Evolutionary conservation across 2,113 vertebrate genomes (phyloP), one percentile per base, ranked within the genome.

Genomic region (Pipra filicauda): DNA sequence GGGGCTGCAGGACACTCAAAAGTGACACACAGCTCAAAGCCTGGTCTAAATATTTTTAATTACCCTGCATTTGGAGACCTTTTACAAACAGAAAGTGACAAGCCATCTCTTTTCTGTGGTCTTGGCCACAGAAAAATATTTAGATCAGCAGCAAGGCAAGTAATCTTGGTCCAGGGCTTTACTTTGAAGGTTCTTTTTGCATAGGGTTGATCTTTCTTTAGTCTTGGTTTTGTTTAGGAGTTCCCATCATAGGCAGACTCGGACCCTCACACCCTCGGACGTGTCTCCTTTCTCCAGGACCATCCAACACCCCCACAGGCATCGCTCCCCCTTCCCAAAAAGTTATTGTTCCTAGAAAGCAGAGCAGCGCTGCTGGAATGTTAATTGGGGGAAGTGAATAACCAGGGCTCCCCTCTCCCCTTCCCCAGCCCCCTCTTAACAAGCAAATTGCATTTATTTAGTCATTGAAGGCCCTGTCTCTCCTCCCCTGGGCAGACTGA

Each of bases 361-460:
- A 64, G 90, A 74, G 94, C 78, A 21, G 72, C 9, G 84, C 81
- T 7, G 6, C 85, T 94, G 97, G 96, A 97, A 97, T 97, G 97
- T 97, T 97, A 97, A 97, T 97, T 97, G 94, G 96, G 85, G 79
- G 88, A 93, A 94, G 73, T 96, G 91, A 96, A 97, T 96, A 93
- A 95, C 75, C 85, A 88, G 64, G 4, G 57, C 78, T 84, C 69
- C 90, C 93, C 94, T 91, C 71, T 1, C 52, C 79, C 90, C 97
- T 96, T 70, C 95, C 96, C 91, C 91, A 93, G 77, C 94, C 88
- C 85, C 95, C 85, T 95, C 88, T 81, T 92, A 91, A 95, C 0
- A 10, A 97, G 95, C 74, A 95, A 95, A 95, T 88, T 97, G 91
- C 93, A 96, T 96, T 96, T 91, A 94, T 95, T 97, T 95, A 83